These are phyloP conservation scores for Plebejus anna DNA, from an alignment of 2,888 invertebrate species.

Conservation along the genomic window DNA sequence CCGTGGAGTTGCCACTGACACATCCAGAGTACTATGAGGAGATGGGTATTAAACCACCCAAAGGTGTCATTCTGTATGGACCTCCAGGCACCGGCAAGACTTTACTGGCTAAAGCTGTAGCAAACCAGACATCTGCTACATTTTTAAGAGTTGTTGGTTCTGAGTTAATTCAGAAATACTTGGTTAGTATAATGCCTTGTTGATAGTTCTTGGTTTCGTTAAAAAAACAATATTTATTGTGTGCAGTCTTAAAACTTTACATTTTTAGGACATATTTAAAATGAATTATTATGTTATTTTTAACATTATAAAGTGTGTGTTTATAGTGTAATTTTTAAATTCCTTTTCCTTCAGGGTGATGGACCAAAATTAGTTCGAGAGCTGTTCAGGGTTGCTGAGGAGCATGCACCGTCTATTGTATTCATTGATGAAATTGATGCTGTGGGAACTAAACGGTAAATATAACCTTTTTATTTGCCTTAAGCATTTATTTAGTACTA, in stretches of 20 bases:
- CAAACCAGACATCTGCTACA: conserved; percentile 99
- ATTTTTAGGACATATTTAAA: background rate
- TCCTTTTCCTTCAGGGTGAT: conserved; percentile 85
- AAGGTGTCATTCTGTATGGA: conserved; percentile 99
- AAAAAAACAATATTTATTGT: background rate
- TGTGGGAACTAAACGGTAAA: conserved; percentile 94
- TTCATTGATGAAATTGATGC: conserved; percentile 99
- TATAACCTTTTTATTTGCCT: too few species aligned
- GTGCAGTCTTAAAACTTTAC: background rate
- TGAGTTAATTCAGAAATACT: conserved; percentile 98
- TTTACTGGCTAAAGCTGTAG: conserved; percentile 98
- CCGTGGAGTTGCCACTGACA: conserved; percentile 98
- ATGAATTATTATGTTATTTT: too few species aligned
- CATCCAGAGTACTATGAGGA: conserved; percentile 99
- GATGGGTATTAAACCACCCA: conserved; percentile 99
- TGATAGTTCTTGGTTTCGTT: background rate
- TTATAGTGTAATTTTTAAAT: background rate
- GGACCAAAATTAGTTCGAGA: conserved; percentile 99
- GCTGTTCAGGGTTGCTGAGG: conserved; percentile 99
- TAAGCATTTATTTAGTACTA: background rate
- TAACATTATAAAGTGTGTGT: too few species aligned
- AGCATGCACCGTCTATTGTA: conserved; percentile 99
- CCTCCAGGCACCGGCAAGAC: conserved; percentile 99
- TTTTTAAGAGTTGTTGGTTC: conserved; percentile 99
- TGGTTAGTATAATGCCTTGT: conserved; percentile 72